Base-by-base conservation (phyloP, 2,888 invertebrate species). In the Sepiola atlantica region DNA sequence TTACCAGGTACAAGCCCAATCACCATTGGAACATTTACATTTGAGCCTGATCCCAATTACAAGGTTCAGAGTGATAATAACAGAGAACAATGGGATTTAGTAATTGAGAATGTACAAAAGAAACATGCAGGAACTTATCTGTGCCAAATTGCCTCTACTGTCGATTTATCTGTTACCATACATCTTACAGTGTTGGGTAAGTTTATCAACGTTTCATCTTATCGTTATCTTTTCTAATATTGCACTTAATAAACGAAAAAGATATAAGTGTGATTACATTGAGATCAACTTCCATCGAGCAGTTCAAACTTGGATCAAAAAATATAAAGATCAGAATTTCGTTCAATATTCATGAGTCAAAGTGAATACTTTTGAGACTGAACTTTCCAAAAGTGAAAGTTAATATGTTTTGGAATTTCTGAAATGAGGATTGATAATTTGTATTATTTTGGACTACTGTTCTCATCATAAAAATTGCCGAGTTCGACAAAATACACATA, bases 111-210 rank as follows among this genome's bases (percentile, higher is more conserved):
- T 61, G 93, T 93, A 32, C 32, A 93, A 93, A 55, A 55, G 55
- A 93, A 54, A 35, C 57, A 93, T 57, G 93, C 93, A 21, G 93
- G 93, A 93, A 93, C 61, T 35, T 93, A 93, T 93, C 57, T 57
- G 35, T 93, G 93, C 61, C 93, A 61, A 61, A 93, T 93, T 61
- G 35, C 93, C 35, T 55, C 93, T 32, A 54, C 28, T 35, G n/a
- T 35, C 32, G 57, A 54, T 57, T 55, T 93, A 61, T 57, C 93
- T 28, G 61, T 93, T 93, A 55, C 54, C 28, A 28, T 93, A 28
- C 57, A 61, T 54, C 28, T 93, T 55, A 93, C 93, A 93, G 93
- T 93, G 35, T 24, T 93, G n/a, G 93, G 93, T 93, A 24, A 93
- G 93, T 93, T 18, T 20, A 61, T 18, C 21, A 12, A 92, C 77